Percentiles rank a stretch among this genome's conserved stretches.
phyloP scores from a whole-genome alignment of 1,140 invertebrate species.

The Heliconius congener region DNA sequence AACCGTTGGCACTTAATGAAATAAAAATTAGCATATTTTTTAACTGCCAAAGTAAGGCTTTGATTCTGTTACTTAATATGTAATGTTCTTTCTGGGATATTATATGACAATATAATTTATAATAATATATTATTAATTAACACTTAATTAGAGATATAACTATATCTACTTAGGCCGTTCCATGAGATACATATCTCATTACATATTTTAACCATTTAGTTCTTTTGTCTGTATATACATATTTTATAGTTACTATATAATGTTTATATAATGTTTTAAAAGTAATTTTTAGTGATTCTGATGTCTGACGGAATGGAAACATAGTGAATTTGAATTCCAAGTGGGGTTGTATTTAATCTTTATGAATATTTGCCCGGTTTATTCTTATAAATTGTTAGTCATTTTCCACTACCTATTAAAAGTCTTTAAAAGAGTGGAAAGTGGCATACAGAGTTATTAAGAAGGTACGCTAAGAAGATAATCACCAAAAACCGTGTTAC shows the following conservation, averaged over 20 bases:
- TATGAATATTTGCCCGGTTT: too few relatives aligned
- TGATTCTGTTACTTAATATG: not conserved
- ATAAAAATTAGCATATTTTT: not conserved
- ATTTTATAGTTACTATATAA: not conserved
- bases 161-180: constrained; percentile 29
- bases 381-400: too few relatives aligned
- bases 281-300: too few relatives aligned
- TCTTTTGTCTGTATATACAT: not conserved
- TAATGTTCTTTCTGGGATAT: not conserved
- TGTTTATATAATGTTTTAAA: too few relatives aligned
- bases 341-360: too few relatives aligned
- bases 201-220: not conserved
- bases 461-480: too few relatives aligned
- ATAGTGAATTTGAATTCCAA: too few relatives aligned
- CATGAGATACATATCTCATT: not conserved
- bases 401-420: too few relatives aligned
- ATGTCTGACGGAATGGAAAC: too few relatives aligned
- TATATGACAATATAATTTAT: not conserved
- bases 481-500: too few relatives aligned
- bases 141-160: not conserved
- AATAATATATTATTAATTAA: constrained; percentile 4
- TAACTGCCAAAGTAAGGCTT: not conserved
- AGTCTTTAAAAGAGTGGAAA: too few relatives aligned
- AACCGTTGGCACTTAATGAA: constrained; percentile 8
- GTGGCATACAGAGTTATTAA: too few relatives aligned